Evolutionary conservation across 2,113 vertebrate genomes (phyloP).

Genomic region (Nerophis ophidion): DNA sequence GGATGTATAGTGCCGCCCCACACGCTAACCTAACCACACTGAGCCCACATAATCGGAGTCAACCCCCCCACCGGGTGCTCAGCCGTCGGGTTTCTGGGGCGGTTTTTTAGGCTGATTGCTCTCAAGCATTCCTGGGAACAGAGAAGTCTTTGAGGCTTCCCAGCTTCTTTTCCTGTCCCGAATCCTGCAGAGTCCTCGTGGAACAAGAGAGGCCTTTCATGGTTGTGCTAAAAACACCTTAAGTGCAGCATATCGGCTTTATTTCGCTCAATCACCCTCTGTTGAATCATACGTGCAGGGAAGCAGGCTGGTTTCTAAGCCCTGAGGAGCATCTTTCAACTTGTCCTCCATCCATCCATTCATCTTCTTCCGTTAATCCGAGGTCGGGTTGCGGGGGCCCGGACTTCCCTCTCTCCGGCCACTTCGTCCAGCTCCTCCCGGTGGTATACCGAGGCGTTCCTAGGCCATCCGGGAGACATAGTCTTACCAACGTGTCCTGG

Average conservation of each 20-base stretch:
- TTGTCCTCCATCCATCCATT: no score
- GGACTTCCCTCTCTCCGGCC: no score
- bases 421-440: no score
- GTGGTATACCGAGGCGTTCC: no score
- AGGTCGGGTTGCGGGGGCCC: no score
- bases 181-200: slow-evolving; percentile 62
- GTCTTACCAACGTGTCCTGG: no score
- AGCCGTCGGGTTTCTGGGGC: slow-evolving; percentile 9
- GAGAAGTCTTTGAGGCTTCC: slow-evolving; percentile 77
- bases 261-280: slow-evolving; percentile 8
- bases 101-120: slow-evolving; percentile 23
- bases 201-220: slow-evolving; percentile 81
- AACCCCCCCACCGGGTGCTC: slow-evolving; percentile 12
- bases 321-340: background rate
- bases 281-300: slow-evolving; percentile 24
- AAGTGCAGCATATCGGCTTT: slow-evolving; percentile 6
- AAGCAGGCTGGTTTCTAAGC: background rate
- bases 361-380: no score
- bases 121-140: slow-evolving; percentile 76
- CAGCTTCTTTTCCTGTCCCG: slow-evolving; percentile 43
- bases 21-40: slow-evolving; percentile 26
- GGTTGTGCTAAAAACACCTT: background rate
- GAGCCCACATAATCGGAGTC: background rate
- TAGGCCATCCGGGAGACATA: no score
- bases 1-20: background rate